Evolutionary conservation across 2,113 vertebrate genomes (phyloP).

Genomic region (Phylloscopus trochilus): DNA sequence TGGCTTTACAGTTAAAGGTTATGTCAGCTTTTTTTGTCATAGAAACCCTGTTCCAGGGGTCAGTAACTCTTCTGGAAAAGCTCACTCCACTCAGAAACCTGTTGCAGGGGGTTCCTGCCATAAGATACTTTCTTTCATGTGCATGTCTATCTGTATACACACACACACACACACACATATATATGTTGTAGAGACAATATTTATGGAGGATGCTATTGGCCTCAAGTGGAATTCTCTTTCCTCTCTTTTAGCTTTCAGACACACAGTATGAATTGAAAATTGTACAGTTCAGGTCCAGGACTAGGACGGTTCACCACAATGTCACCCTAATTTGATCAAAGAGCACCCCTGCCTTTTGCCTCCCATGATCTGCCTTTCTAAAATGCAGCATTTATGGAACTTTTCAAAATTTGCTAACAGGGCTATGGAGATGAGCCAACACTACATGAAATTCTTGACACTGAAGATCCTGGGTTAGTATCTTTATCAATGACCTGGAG

Average conservation of each 20-base stretch:
- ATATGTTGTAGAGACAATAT: background rate
- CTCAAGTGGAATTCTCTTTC: background rate
- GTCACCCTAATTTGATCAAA: background rate
- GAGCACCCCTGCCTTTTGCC: background rate
- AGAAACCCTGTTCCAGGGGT: slow-evolving; percentile 59
- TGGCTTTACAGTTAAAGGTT: slow-evolving; percentile 52
- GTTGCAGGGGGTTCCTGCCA: background rate
- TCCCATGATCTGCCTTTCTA: background rate
- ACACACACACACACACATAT: too few species aligned
- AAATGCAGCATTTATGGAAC: background rate
- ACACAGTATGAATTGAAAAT: background rate
- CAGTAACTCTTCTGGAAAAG: slow-evolving; percentile 61
- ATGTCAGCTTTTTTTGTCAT: slow-evolving; percentile 70
- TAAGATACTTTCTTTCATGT: background rate
- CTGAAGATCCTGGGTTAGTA: background rate
- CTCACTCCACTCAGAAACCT: slow-evolving; percentile 35
- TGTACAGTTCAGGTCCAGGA: background rate
- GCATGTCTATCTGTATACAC: too few species aligned
- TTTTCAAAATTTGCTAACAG: background rate
- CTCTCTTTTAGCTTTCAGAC: background rate
- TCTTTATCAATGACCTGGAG: background rate
- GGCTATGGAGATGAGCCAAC: background rate
- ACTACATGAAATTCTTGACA: background rate
- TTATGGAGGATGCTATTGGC: background rate
- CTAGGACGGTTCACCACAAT: background rate